A percentile compares a stretch with the other conserved stretches of the same genome.
Evolutionary conservation across 2,113 vertebrate genomes (phyloP).

Genomic region (Penelope pileata): DNA sequence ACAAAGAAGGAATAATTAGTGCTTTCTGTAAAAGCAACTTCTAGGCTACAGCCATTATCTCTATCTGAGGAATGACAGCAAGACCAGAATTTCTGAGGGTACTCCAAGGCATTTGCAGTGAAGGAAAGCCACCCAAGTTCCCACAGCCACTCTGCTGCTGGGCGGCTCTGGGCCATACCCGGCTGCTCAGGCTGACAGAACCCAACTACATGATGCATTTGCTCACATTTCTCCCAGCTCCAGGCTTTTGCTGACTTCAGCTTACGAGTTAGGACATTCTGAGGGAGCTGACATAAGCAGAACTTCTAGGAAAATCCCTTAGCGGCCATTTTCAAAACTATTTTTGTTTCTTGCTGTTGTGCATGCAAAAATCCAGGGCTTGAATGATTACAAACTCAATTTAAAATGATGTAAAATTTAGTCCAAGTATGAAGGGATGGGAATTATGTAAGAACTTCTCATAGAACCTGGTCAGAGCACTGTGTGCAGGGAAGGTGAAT

Average conservation of each 20-base stretch:
- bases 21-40: not conserved
- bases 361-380: not conserved
- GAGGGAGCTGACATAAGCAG: not conserved
- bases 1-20: not conserved
- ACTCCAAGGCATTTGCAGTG: not conserved
- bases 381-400: not conserved
- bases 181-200: not conserved
- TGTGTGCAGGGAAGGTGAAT: not conserved
- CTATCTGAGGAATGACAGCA: not conserved
- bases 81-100: not conserved
- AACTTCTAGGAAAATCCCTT: not conserved
- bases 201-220: not conserved
- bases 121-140: not conserved
- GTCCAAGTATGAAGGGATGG: not conserved
- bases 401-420: not conserved
- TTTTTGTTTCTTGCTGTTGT: not conserved
- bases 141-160: not conserved
- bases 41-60: not conserved
- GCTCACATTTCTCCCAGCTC: not conserved
- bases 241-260: not conserved
- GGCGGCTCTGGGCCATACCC: not conserved
- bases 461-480: not conserved
- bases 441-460: not conserved
- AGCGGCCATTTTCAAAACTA: not conserved
- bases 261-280: not conserved